Percentiles rank a stretch among this genome's conserved stretches.
Evolutionary conservation across 2,113 vertebrate species (phyloP).

Genomic region (Orientallactaga bullata): DNA sequence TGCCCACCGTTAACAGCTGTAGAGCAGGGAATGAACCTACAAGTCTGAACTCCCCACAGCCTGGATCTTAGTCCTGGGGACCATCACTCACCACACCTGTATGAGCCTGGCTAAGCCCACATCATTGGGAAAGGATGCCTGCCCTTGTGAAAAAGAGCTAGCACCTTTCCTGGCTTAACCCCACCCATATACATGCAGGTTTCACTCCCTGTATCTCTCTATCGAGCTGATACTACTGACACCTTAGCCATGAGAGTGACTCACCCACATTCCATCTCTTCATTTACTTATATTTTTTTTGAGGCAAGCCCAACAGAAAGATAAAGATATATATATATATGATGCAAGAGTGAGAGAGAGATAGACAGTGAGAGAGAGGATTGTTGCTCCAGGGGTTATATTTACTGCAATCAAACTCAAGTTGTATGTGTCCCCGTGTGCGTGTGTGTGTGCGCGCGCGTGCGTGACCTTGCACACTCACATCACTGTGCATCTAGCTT

Average conservation of each 20-base stretch:
- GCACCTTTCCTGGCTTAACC: not conserved
- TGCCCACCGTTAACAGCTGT: rapidly evolving
- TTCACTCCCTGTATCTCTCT: not conserved
- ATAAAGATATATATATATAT: too few relatives aligned
- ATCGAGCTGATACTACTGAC: rapidly evolving
- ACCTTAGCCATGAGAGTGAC: not conserved
- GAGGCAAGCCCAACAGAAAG: too few relatives aligned
- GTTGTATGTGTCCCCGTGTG: too few relatives aligned
- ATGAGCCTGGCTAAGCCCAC: not conserved
- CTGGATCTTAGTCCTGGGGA: not conserved
- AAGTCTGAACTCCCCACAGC: not conserved
- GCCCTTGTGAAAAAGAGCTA: too few relatives aligned
- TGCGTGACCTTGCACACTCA: too few relatives aligned
- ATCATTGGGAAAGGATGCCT: not conserved
- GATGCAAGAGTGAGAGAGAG: too few relatives aligned
- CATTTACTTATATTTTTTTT: not conserved
- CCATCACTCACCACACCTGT: rapidly evolving
- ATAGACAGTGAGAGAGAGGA: too few relatives aligned
- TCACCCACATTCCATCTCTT: not conserved
- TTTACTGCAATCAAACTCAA: too few relatives aligned
- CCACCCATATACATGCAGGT: rapidly evolving
- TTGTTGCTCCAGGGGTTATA: too few relatives aligned
- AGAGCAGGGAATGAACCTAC: rapidly evolving
- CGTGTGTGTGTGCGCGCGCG: too few relatives aligned
- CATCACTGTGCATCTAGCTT: too few relatives aligned